Percentiles rank a stretch among this genome's conserved stretches.
These are phyloP conservation scores for Mythimna vitellina DNA, from an alignment of 2,888 invertebrate species.

Conservation along the genomic window DNA sequence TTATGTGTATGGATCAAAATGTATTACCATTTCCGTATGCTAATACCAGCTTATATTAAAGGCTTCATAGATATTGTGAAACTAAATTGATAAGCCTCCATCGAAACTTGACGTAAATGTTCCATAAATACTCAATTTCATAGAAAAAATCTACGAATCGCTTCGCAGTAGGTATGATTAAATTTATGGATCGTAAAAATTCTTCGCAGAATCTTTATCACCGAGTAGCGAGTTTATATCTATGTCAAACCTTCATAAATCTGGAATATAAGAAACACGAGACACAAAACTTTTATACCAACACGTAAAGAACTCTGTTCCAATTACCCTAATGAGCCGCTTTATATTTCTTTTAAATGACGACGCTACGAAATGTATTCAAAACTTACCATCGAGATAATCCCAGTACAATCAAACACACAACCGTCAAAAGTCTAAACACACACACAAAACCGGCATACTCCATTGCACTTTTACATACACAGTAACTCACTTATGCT, in stretches of 20 bases:
- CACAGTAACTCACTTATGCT: constrained; percentile 71
- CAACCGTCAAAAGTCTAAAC: constrained; percentile 72
- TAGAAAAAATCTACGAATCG: constrained; percentile 43
- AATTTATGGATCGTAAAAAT: constrained; percentile 65
- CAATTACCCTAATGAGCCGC: constrained; percentile 21
- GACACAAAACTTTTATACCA: constrained; percentile 2
- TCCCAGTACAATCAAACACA: constrained; percentile 73
- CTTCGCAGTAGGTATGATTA: constrained; percentile 55
- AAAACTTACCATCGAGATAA: constrained; percentile 79
- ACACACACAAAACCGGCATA: constrained; percentile 75
- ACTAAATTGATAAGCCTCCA: constrained; percentile 26
- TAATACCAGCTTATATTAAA: not conserved
- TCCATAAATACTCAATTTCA: constrained; percentile 43
- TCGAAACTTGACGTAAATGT: constrained; percentile 18
- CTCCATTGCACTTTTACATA: constrained; percentile 73
- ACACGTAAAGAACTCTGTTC: constrained; percentile 16
- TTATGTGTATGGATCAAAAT: not conserved
- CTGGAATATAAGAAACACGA: constrained; percentile 40
- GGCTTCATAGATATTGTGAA: not conserved
- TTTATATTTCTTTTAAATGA: not conserved
- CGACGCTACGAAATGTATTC: constrained; percentile 2
- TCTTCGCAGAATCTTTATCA: constrained; percentile 64
- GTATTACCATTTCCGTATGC: not conserved
- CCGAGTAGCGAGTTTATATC: constrained; percentile 54
- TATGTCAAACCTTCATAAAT: constrained; percentile 56